Percentiles rank a stretch among this genome's conserved stretches.
Conservation (phyloP, 2,113 vertebrate genomes). For the Fulmarus glacialis region DNA sequence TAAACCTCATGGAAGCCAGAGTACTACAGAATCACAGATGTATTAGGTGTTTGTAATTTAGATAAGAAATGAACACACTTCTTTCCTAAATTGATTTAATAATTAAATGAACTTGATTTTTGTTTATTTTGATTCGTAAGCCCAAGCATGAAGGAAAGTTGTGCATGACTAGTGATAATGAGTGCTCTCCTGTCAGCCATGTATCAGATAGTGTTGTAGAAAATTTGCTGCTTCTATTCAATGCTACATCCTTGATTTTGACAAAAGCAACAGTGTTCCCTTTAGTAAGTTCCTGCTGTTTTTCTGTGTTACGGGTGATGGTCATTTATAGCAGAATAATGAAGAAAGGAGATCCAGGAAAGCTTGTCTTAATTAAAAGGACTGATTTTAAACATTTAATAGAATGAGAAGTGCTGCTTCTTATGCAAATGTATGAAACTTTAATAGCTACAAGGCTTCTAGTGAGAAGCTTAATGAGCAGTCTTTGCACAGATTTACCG, state of each 20-base stretch:
- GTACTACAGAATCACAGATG: neutral
- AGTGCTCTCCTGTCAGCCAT: neutral
- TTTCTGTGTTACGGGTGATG: neutral
- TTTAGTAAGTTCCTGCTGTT: neutral
- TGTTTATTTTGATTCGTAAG: neutral
- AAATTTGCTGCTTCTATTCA: neutral
- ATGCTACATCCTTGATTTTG: neutral
- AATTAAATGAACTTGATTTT: neutral
- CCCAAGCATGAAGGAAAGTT: neutral
- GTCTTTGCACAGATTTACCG: neutral
- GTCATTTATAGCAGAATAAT: neutral
- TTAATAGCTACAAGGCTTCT: neutral
- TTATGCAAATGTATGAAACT: neutral
- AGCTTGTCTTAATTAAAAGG: neutral
- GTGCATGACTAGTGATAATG: neutral
- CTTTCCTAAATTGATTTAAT: neutral
- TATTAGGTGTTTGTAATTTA: neutral
- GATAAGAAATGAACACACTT: neutral
- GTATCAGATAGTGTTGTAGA: neutral
- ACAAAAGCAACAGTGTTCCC: neutral
- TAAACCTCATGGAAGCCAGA: neutral
- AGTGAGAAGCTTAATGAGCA: neutral
- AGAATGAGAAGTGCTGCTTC: neutral
- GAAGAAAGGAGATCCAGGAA: neutral
- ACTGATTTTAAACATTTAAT: neutral